Conservation (phyloP, 2,797 vertebrate genomes). For the Poecilia picta region DNA sequence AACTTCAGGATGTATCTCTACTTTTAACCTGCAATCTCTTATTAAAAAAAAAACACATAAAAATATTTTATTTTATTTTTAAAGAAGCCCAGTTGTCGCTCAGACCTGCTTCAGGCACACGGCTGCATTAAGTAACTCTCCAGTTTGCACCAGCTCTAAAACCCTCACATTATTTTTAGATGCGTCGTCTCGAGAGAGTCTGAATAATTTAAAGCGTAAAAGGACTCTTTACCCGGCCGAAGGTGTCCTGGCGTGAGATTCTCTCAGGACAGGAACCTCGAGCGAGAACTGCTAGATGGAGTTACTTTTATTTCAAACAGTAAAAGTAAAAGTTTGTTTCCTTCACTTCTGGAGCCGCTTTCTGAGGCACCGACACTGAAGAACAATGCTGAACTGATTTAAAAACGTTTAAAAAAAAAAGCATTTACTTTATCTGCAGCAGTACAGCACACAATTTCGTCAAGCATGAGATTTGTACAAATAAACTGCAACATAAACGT, state of each 20-base stretch:
- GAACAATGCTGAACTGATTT: too few species aligned
- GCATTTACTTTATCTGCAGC: too few species aligned
- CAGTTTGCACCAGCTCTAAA: not conserved
- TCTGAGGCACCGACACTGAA: too few species aligned
- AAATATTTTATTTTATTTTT: not conserved
- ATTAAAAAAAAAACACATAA: not conserved
- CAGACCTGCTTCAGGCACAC: constrained; percentile 3
- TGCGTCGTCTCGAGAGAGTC: not conserved
- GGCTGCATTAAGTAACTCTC: too few species aligned
- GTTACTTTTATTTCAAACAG: not conserved
- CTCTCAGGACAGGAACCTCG: not conserved
- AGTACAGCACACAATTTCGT: too few species aligned
- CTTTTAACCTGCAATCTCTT: not conserved
- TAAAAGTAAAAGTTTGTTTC: not conserved
- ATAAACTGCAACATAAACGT: too few species aligned
- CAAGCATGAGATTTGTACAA: too few species aligned
- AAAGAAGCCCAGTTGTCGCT: constrained; percentile 3
- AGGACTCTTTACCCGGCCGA: not conserved
- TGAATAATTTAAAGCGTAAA: constrained; percentile 5
- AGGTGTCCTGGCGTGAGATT: not conserved
- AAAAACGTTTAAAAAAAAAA: too few species aligned
- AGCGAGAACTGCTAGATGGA: not conserved
- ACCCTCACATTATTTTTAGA: constrained; percentile 8
- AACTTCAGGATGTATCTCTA: constrained; percentile 6
- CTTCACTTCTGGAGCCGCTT: too few species aligned